Evolutionary conservation across 2,797 vertebrate species (phyloP).

Genomic region (Cichlasoma orientale): DNA sequence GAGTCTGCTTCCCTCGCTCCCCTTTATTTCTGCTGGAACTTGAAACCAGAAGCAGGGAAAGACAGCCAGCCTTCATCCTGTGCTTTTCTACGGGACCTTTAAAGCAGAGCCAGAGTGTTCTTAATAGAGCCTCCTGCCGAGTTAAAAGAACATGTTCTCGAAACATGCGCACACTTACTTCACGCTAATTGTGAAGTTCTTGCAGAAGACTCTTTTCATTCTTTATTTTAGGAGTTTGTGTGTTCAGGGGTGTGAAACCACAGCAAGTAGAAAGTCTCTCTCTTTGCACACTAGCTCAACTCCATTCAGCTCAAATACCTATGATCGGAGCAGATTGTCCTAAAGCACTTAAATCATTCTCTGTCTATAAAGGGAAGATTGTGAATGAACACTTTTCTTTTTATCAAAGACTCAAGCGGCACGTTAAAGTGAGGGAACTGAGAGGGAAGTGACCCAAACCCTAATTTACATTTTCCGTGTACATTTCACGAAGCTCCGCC

Average conservation of each 20-base stretch:
- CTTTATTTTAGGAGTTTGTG: not conserved
- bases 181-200: constrained; percentile 1
- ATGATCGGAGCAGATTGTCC: not conserved
- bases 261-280: not conserved
- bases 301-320: constrained; percentile 3
- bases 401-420: constrained; percentile 4
- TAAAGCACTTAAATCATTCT: constrained; percentile 35
- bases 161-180: not conserved
- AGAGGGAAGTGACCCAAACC: constrained; percentile 14
- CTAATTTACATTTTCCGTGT: constrained; percentile 30
- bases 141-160: not conserved
- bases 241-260: not conserved
- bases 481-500: not conserved
- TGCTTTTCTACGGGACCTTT: not conserved
- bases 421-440: constrained; percentile 3
- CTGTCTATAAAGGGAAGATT: not conserved
- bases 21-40: not conserved
- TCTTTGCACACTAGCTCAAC: constrained; percentile 6
- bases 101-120: not conserved
- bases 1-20: not conserved
- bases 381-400: not conserved
- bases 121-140: constrained; percentile 2
- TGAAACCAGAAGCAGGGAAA: not conserved
- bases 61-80: not conserved
- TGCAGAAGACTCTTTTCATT: not conserved